These are phyloP conservation scores for Hycleus phaleratus DNA, from an alignment of 1,140 invertebrate species.

Conservation along the genomic window DNA sequence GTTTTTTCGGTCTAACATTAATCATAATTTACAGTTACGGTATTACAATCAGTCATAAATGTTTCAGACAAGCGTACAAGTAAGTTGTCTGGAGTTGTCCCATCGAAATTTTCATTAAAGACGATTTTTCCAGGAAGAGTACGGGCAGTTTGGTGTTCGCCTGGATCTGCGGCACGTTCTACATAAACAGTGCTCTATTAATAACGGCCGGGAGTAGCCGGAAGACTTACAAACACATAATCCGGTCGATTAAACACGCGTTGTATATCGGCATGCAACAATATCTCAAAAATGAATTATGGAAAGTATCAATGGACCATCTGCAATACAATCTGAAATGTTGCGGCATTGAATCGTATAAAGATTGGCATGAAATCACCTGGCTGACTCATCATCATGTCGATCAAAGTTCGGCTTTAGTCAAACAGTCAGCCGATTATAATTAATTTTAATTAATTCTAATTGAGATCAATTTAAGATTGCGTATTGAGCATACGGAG, in stretches of 20 bases:
- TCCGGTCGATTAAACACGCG: slow-evolving; percentile 33
- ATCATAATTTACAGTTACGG: slow-evolving; percentile 29
- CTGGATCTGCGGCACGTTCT: slow-evolving; percentile 31
- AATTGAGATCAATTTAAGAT: slow-evolving; percentile 6
- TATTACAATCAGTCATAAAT: slow-evolving; percentile 35
- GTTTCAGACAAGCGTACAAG: slow-evolving; percentile 34
- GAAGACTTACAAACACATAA: slow-evolving; percentile 35
- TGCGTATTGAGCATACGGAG: slow-evolving; percentile 5
- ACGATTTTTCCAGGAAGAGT: slow-evolving; percentile 31
- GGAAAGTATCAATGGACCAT: slow-evolving; percentile 38
- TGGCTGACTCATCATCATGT: slow-evolving; percentile 37
- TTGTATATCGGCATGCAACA: slow-evolving; percentile 35
- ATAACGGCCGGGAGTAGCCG: slow-evolving; percentile 28
- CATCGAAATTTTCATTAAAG: background rate
- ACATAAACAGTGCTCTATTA: slow-evolving; percentile 29
- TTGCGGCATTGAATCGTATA: slow-evolving; percentile 36
- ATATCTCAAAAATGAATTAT: slow-evolving; percentile 35
- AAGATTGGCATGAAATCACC: slow-evolving; percentile 38
- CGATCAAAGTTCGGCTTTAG: slow-evolving; percentile 26
- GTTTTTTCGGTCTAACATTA: slow-evolving; percentile 32
- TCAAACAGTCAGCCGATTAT: slow-evolving; percentile 33
- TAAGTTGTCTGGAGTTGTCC: slow-evolving; percentile 16
- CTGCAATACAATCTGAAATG: slow-evolving; percentile 38
- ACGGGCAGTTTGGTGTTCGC: slow-evolving; percentile 30
- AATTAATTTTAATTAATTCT: no score